Percentiles rank a stretch among this genome's conserved stretches.
Conservation (phyloP, 2,797 vertebrate species). For the Arnoldichthys spilopterus region DNA sequence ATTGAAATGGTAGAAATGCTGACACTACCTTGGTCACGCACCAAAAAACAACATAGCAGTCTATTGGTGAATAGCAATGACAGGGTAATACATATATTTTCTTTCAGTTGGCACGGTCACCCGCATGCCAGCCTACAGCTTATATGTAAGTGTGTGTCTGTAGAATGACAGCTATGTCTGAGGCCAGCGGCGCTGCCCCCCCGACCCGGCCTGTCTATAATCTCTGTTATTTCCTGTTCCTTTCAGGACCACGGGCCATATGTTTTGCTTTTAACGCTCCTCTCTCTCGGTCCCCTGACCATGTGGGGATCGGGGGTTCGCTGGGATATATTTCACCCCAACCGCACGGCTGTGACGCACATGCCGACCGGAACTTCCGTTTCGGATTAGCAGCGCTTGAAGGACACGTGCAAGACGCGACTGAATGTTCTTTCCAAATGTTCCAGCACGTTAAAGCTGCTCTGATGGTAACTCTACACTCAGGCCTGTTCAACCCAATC, state of each 20-base stretch:
- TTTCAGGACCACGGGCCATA: conserved; percentile 18
- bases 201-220: conserved; percentile 6
- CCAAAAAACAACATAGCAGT: too few relatives aligned
- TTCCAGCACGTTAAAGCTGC: not conserved
- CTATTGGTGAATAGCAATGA: too few relatives aligned
- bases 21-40: too few relatives aligned
- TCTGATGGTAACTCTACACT: not conserved
- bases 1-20: too few relatives aligned
- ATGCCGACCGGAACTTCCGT: not conserved
- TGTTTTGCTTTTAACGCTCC: conserved; percentile 33
- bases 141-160: not conserved
- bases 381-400: not conserved
- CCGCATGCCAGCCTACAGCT: not conserved
- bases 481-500: not conserved
- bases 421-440: not conserved
- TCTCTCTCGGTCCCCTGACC: conserved; percentile 1
- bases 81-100: too few relatives aligned
- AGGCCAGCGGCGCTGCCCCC: conserved; percentile 8
- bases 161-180: conserved; percentile 21
- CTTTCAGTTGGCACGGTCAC: not conserved
- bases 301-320: not conserved
- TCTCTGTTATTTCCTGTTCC: conserved; percentile 49
- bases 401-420: not conserved
- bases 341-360: conserved; percentile 14
- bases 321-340: conserved; percentile 29